Base-by-base conservation (phyloP, 2,797 vertebrate species). In the Peromyscus aztecus region DNA sequence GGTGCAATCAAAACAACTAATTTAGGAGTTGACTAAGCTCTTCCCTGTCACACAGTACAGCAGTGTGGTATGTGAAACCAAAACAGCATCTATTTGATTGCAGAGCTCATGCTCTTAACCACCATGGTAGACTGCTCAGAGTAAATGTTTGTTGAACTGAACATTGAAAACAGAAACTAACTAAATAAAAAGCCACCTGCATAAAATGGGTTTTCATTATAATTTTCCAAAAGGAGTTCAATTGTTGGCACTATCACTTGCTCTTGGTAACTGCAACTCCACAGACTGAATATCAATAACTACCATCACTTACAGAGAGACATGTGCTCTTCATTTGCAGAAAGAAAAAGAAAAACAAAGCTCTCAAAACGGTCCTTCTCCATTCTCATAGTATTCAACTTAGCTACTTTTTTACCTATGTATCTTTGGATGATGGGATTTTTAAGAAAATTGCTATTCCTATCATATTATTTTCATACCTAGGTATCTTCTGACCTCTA, bases 71-170 rank as follows among this genome's bases (percentile, higher is more conserved):
- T 61, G 14, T 43, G 27, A 95, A 95, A 91, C 8, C 34, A 88
- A 96, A 59, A 24, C 14, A 59, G 77, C 31, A 6, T 94, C 46
- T 63, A 89, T 92, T 86, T 73, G 75, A 91, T 63, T 78, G 4
- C 14, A 49, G 78, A 93, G 31, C 12, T 19, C 37, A 90, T 73
- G 67, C 4, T 92, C 24, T 96, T 82, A 89, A 94, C 57, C 59
- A 92, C 12, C 1, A 52, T 46, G 29, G 67, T 57, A 94, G 31
- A 93, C 52, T 91, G 13, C 73, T 52, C 76, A 92, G 49, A 77
- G 49, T 90, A 94, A 92, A 95, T 82, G 21, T 96, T 81, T 94
- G 29, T 78, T 92, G 55, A 77, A 52, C 0, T 96, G 21, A 90
- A 61, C 17, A 77, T 27, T 0, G 29, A 75, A 93, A 91, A 59